Evolutionary conservation across 2,113 vertebrate species (phyloP).

Genomic region (Chaetops frenatus): DNA sequence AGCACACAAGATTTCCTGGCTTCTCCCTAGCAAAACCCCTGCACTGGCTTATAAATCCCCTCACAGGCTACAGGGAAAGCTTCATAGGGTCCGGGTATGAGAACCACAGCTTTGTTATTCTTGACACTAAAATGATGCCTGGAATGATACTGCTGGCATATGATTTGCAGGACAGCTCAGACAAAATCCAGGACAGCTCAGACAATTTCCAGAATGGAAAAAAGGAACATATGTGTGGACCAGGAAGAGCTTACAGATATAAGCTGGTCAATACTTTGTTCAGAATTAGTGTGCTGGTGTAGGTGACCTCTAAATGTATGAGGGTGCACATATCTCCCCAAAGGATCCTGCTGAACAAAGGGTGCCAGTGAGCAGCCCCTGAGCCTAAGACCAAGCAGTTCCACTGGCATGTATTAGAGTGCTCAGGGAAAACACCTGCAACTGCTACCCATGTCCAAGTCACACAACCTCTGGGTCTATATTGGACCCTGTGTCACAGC

Average conservation of each 20-base stretch:
- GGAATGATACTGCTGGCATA: neutral
- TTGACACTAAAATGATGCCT: neutral
- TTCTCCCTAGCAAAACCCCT: neutral
- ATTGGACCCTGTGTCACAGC: neutral
- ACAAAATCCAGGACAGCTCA: neutral
- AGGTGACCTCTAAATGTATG: neutral
- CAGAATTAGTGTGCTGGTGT: neutral
- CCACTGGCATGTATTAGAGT: accelerated
- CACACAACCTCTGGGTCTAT: neutral
- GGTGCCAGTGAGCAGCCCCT: neutral
- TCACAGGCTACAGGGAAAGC: neutral
- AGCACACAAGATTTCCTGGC: neutral
- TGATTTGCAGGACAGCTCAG: neutral
- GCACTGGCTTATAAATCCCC: neutral
- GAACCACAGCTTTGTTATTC: neutral
- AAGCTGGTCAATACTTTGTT: neutral
- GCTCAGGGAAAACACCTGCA: neutral
- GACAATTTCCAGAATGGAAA: neutral
- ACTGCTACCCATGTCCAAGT: accelerated
- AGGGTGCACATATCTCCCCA: neutral
- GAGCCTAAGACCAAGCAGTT: accelerated
- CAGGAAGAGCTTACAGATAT: accelerated
- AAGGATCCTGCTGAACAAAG: neutral
- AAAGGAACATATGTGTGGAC: neutral
- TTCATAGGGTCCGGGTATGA: accelerated